Evolutionary conservation across 2,888 invertebrate genomes (phyloP).

Genomic region (Drosophila nr. medialis): DNA sequence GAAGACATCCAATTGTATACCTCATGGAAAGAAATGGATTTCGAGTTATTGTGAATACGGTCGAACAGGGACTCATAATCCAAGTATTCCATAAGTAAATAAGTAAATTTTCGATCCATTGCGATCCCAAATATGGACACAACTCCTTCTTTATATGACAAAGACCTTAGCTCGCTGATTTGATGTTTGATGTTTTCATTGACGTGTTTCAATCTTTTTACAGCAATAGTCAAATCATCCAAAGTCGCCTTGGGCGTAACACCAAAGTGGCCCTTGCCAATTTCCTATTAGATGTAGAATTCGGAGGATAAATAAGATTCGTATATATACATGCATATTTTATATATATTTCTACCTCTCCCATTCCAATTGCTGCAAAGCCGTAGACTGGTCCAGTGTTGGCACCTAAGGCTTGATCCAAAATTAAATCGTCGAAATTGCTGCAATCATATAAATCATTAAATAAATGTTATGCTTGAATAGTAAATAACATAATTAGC

Average conservation of each 20-base stretch:
- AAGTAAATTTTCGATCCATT: neutral
- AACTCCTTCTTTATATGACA: fast-evolving
- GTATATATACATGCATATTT: neutral
- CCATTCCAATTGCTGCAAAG: neutral
- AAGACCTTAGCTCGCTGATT: neutral
- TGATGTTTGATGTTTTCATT: neutral
- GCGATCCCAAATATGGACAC: slow-evolving; percentile 1
- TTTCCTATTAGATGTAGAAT: neutral
- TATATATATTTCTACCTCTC: neutral
- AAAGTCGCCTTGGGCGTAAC: neutral
- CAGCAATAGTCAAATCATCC: neutral
- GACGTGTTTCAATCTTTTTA: neutral
- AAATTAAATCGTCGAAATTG: neutral
- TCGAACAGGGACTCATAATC: neutral
- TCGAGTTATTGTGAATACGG: neutral
- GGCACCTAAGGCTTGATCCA: neutral
- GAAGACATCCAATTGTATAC: neutral
- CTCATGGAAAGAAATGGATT: fast-evolving
- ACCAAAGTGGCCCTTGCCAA: neutral
- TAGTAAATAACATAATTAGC: neutral
- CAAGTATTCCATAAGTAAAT: neutral
- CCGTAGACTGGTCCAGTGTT: neutral
- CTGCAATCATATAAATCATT: neutral
- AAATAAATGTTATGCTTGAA: neutral
- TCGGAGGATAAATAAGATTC: neutral